These are phyloP conservation scores for Cirrhinus molitorella DNA, from an alignment of 2,797 vertebrate genomes.

Conservation along the genomic window DNA sequence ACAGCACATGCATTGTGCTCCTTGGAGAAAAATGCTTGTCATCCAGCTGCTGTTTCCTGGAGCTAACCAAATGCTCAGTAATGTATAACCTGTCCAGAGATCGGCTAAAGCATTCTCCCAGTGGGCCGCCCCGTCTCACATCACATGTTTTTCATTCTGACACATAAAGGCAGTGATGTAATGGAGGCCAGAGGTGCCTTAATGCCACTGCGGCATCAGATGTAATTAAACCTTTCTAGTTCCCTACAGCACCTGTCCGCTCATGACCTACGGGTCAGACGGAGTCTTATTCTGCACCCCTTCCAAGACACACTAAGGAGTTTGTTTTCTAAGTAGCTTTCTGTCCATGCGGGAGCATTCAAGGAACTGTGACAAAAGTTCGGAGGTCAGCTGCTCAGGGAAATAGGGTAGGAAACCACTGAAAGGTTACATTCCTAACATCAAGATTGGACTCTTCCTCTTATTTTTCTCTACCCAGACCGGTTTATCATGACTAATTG, in stretches of 20 bases:
- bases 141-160: conserved; percentile 22
- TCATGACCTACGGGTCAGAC: conserved; percentile 56
- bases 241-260: conserved; percentile 54
- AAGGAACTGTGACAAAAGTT: conserved; percentile 43
- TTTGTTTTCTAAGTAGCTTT: conserved; percentile 37
- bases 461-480: background rate
- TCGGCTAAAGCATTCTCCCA: background rate
- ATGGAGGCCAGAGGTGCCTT: conserved; percentile 30
- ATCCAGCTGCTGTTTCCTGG: background rate
- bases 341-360: conserved; percentile 23
- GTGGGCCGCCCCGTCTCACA: background rate
- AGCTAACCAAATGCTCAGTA: conserved; percentile 4
- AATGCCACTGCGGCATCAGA: conserved; percentile 10
- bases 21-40: background rate
- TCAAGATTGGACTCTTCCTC: background rate
- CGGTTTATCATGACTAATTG: background rate
- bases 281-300: conserved; percentile 48
- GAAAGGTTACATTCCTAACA: conserved; percentile 22
- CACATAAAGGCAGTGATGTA: conserved; percentile 36
- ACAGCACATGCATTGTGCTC: background rate
- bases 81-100: conserved; percentile 12
- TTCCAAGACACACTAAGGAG: conserved; percentile 33
- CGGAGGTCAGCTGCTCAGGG: conserved; percentile 41
- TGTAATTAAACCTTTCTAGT: conserved; percentile 54
- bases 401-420: conserved; percentile 23